Percentiles rank a stretch among this genome's conserved stretches.
These are phyloP conservation scores for Chauna torquata DNA, from an alignment of 2,113 vertebrate genomes.

Conservation along the genomic window DNA sequence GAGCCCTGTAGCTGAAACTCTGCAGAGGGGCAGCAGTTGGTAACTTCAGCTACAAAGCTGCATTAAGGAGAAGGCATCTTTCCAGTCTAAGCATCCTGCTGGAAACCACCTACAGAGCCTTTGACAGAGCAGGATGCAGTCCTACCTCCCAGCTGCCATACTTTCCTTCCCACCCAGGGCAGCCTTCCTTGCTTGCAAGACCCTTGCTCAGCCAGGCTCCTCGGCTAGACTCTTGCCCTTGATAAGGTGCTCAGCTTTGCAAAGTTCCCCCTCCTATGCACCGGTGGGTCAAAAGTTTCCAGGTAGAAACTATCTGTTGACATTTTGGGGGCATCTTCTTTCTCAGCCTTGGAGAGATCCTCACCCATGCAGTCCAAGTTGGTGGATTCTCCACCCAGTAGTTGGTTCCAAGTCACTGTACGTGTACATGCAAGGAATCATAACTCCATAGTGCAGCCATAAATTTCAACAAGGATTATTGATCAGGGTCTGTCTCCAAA, in stretches of 20 bases:
- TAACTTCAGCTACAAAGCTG: neutral
- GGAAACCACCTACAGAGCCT: neutral
- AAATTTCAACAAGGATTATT: conserved; percentile 74
- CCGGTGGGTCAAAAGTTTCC: neutral
- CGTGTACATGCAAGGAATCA: conserved; percentile 63
- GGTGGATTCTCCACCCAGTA: neutral
- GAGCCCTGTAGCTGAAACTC: neutral
- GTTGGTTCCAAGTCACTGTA: conserved; percentile 39
- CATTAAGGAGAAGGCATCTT: neutral
- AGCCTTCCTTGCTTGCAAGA: neutral
- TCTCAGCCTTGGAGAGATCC: neutral
- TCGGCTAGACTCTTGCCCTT: neutral
- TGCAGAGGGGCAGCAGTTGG: neutral
- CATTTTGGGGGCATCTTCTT: neutral
- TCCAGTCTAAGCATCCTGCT: neutral
- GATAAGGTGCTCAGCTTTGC: neutral
- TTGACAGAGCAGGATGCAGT: neutral
- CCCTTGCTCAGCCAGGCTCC: neutral
- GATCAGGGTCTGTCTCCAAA: conserved; percentile 77
- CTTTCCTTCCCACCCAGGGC: neutral
- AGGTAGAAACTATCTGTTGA: neutral
- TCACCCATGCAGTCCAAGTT: neutral
- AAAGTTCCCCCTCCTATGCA: neutral
- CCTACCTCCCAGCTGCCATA: neutral
- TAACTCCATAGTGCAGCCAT: conserved; percentile 43